phyloP scores from a whole-genome alignment of 2,888 invertebrate species.

The Hydropsyche betteni region DNA sequence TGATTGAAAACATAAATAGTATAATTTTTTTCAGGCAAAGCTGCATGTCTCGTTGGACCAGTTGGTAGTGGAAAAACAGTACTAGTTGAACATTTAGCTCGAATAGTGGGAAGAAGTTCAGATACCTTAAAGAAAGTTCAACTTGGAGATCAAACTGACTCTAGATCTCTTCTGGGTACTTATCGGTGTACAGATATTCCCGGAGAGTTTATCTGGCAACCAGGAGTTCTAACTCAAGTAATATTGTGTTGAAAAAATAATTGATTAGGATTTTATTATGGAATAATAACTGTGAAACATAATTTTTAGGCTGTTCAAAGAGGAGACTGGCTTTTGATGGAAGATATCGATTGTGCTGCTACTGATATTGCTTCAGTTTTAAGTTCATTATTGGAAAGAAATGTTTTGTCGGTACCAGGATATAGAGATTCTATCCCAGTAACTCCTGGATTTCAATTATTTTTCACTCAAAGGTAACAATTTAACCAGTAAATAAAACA shows the following conservation, averaged over 20 bases:
- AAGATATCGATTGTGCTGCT: conserved; percentile 95
- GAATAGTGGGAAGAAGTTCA: conserved; percentile 74
- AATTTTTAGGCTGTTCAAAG: conserved; percentile 76
- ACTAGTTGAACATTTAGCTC: conserved; percentile 85
- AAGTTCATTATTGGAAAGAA: conserved; percentile 84
- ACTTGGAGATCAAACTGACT: conserved; percentile 96
- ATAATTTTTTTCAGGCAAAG: conserved; percentile 60
- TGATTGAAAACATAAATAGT: background rate
- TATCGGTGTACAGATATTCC: conserved; percentile 96
- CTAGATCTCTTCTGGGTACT: conserved; percentile 91
- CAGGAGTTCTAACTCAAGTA: conserved; percentile 90
- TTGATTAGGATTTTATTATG: background rate
- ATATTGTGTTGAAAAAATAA: conserved; percentile 2
- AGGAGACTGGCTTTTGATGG: conserved; percentile 92
- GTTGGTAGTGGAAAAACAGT: conserved; percentile 96
- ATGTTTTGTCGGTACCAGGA: conserved; percentile 85
- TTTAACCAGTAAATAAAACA: background rate
- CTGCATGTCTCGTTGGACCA: conserved; percentile 82
- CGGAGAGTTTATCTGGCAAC: conserved; percentile 96
- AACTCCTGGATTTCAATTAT: conserved; percentile 88
- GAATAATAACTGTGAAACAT: background rate
- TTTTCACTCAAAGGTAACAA: conserved; percentile 83
- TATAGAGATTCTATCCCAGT: conserved; percentile 84
- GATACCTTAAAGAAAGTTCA: conserved; percentile 81
- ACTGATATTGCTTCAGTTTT: conserved; percentile 91